Evolutionary conservation across 2,888 invertebrate species (phyloP), one percentile per base, ranked within the genome.

Genomic region (Drosophila greeni): DNA sequence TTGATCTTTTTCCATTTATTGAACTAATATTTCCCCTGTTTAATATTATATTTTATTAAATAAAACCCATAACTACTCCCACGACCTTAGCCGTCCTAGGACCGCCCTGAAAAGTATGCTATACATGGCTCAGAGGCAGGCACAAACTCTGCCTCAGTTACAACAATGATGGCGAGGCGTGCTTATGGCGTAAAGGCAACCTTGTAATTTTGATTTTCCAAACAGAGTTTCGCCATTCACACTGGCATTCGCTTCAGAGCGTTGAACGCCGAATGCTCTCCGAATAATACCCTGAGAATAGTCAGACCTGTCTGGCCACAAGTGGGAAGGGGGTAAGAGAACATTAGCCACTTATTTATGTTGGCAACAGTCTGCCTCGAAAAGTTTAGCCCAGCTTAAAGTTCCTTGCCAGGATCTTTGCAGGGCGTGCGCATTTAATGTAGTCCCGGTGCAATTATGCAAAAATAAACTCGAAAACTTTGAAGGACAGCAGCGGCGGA

Each of bases 381-480:
- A 78, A 82, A 69, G 54, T 75, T 82, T 74, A 57, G 56, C 49
- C 49, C 48, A 65, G 59, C 71, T 82, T 82, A 78, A 74, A 78
- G 70, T 67, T 75, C 43, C 34, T 54, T 31, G 47, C 59, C 43
- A 39, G 62, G 37, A 40, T 20, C 62, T 54, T 47, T 47, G 53
- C 51, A 39, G 54, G 70, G 72, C 74, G 83, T 76, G 57, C 70
- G 59, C 73, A 69, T 84, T 79, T 84, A 82, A 79, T 79, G 84
- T 82, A 74, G 65, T 82, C 76, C 49, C 74, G 61, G 69, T 73
- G 79, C 76, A 80, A 80, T 84, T 80, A 84, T 84, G 79, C 74
- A 84, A 80, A 67, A 76, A 84, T 74, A 72, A 74, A 78, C 84
- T 83, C 65, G 55, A 52, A 57, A 42, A 61, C 43, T 61, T 56